A percentile compares a stretch with the other conserved stretches of the same genome.
Evolutionary conservation across 1,140 invertebrate genomes (phyloP).

Genomic region (Coelopa frigida): DNA sequence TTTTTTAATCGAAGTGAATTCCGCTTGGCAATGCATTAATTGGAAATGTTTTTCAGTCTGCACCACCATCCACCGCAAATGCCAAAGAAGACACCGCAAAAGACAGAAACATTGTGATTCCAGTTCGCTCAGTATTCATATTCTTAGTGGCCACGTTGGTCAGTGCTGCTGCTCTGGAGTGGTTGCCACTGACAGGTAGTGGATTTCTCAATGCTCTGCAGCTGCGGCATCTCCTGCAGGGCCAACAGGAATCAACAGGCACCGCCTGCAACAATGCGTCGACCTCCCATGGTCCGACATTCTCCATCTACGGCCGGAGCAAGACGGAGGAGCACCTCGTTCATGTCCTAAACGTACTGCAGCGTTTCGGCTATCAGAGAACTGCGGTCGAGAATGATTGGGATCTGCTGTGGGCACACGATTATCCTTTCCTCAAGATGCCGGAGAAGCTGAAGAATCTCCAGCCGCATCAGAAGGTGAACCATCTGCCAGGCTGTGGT

Average conservation of each 20-base stretch:
- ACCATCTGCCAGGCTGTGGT: conserved; percentile 92
- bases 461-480: conserved; percentile 72
- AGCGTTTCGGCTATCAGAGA: conserved; percentile 63
- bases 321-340: conserved; percentile 54
- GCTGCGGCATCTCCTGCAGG: not conserved
- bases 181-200: conserved; percentile 16
- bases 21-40: too few relatives aligned
- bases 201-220: not conserved
- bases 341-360: conserved; percentile 69
- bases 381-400: conserved; percentile 55
- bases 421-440: conserved; percentile 74
- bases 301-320: conserved; percentile 50
- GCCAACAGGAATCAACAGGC: not conserved
- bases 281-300: conserved; percentile 28
- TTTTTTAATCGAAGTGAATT: too few relatives aligned
- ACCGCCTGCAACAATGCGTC: too few relatives aligned
- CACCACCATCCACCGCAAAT: too few relatives aligned
- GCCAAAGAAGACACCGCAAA: too few relatives aligned
- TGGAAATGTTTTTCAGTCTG: too few relatives aligned
- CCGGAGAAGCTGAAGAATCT: conserved; percentile 54
- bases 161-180: conserved; percentile 27
- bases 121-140: conserved; percentile 21
- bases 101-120: too few relatives aligned
- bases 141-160: conserved; percentile 26
- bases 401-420: conserved; percentile 88